Base-by-base conservation (phyloP, 92 coral and sea anemone genomes). In the Epizoanthus ramosus region DNA sequence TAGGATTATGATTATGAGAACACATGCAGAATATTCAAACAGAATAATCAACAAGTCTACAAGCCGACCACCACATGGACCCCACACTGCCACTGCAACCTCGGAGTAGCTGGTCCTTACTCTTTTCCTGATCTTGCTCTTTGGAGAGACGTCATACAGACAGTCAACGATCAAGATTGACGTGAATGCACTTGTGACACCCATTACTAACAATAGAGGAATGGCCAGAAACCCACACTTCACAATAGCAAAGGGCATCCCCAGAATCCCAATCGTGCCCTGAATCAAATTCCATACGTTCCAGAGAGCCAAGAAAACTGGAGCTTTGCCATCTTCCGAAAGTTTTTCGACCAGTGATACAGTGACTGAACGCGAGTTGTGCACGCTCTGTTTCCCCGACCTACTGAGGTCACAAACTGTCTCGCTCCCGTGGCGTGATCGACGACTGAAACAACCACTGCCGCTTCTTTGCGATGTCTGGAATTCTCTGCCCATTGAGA, bases 61-160 rank as follows among this genome's bases (percentile, higher is more conserved):
- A 18, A 93, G 63, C 68, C 88, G 79, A 9, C 95, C 98, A 52
- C 98, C 98, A 17, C 18, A 31, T 39, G 95, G 94, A 21, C 98
- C 98, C 95, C 95, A 93, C 57, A 77, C 93, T 37, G 86, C 89
- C 43, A 89, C 94, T 21, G 91, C 95, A 70, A 93, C 85, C 72
- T 93, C 98, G 61, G 98, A 92, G 83, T 89, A 93, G 79, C 92
- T 91, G 69, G 60, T 24, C 43, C 98, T 79, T 16, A 93, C 92
- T 67, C 95, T 92, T 71, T 91, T 93, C 52, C 98, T 94, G 65
- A 85, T 70, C 73, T 90, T 87, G 75, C 93, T 91, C 75, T 87
- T 91, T 73, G 97, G 92, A 24, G 91, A 93, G 64, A 87, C 64
- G 63, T 93, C 92, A 86, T 93, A 93, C 6, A 93, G 90, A 47